Evolutionary conservation across 2,797 vertebrate genomes (phyloP).

Genomic region (Alfaro cultratus): DNA sequence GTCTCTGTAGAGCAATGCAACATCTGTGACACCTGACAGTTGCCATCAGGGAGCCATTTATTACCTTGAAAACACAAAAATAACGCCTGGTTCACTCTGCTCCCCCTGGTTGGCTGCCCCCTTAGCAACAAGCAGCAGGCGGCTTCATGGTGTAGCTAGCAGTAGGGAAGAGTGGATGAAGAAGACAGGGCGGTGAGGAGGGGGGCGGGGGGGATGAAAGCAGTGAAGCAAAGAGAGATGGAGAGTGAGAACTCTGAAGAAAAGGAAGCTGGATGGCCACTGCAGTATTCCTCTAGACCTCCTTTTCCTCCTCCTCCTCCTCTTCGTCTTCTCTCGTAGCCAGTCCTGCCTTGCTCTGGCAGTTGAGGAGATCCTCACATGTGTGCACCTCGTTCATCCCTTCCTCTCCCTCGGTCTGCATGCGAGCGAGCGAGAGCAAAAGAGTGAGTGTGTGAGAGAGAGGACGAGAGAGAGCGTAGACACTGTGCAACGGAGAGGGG

Average conservation of each 20-base stretch:
- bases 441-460: slow-evolving; percentile 44
- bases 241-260: slow-evolving; percentile 39
- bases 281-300: slow-evolving; percentile 72
- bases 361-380: slow-evolving; percentile 77
- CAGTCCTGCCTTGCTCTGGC: slow-evolving; percentile 65
- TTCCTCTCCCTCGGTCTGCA: slow-evolving; percentile 65
- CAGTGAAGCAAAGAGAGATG: slow-evolving; percentile 58
- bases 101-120: slow-evolving; percentile 73
- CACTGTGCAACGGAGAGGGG: slow-evolving; percentile 60
- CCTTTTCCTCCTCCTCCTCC: slow-evolving; percentile 46
- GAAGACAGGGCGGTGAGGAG: slow-evolving; percentile 44
- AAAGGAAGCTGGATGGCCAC: slow-evolving; percentile 60
- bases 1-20: slow-evolving; percentile 50
- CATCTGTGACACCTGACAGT: slow-evolving; percentile 69
- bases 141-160: slow-evolving; percentile 80
- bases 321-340: slow-evolving; percentile 53
- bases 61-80: slow-evolving; percentile 88
- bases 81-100: slow-evolving; percentile 74
- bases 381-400: slow-evolving; percentile 65
- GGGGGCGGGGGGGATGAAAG: slow-evolving; percentile 42
- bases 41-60: slow-evolving; percentile 60
- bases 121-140: slow-evolving; percentile 82
- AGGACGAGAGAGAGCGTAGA: slow-evolving; percentile 32
- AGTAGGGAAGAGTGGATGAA: slow-evolving; percentile 56
- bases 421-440: slow-evolving; percentile 55